Conservation (phyloP, 2,113 vertebrate species). For the Macroglossus sobrinus region DNA sequence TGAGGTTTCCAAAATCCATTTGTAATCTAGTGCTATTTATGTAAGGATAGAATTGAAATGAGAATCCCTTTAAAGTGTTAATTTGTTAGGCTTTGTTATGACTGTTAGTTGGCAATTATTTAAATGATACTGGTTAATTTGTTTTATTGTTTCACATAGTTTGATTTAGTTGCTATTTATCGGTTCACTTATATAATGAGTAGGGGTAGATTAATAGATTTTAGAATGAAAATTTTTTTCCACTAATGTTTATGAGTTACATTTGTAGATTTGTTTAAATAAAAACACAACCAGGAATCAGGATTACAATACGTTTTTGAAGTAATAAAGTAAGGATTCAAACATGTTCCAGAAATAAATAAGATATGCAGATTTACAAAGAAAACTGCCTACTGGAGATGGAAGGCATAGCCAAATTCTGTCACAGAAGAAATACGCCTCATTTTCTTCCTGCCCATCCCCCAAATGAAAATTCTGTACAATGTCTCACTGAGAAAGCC, state of each 20-base stretch:
- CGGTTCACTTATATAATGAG: slow-evolving; percentile 70
- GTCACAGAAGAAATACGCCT: neutral
- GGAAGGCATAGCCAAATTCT: neutral
- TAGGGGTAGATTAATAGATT: slow-evolving; percentile 79
- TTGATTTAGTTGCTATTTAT: slow-evolving; percentile 78
- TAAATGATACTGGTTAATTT: slow-evolving; percentile 77
- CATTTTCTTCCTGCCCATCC: neutral
- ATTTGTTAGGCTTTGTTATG: slow-evolving; percentile 54
- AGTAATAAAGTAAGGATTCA: slow-evolving; percentile 55
- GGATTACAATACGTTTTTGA: slow-evolving; percentile 65
- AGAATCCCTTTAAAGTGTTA: slow-evolving; percentile 60
- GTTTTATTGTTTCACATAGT: slow-evolving; percentile 76
- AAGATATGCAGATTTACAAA: neutral
- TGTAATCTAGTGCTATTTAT: slow-evolving; percentile 29
- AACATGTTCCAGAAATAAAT: slow-evolving; percentile 48
- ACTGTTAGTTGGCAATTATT: slow-evolving; percentile 75
- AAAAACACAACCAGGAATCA: slow-evolving; percentile 74
- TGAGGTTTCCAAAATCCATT: slow-evolving; percentile 8
- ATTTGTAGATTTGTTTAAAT: slow-evolving; percentile 72
- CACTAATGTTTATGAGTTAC: slow-evolving; percentile 74
- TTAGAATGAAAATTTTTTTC: slow-evolving; percentile 77
- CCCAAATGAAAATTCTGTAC: neutral
- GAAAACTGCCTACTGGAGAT: neutral
- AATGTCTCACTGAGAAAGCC: neutral
- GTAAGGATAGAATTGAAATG: slow-evolving; percentile 24